phyloP scores from a whole-genome alignment of 1,140 invertebrate species.

The Armadillidium nasatum region DNA sequence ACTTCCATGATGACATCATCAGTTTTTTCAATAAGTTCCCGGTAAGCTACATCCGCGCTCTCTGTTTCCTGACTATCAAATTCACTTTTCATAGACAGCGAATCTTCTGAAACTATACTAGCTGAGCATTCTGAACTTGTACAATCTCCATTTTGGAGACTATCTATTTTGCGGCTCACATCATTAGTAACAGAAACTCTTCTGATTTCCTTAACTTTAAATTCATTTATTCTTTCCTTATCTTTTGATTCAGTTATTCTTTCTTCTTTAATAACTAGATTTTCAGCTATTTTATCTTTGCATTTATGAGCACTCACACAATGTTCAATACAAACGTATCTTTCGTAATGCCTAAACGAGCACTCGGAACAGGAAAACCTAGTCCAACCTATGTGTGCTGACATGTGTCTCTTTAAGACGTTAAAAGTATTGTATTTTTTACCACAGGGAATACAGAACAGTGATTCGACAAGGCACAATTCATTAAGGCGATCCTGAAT shows the following conservation, averaged over 20 bases:
- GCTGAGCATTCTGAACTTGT: neutral
- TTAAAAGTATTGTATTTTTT: slow-evolving; percentile 25
- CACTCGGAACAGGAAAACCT: slow-evolving; percentile 25
- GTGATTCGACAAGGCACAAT: slow-evolving; percentile 18
- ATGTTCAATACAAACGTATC: slow-evolving; percentile 27
- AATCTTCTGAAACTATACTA: neutral
- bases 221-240: slow-evolving; percentile 16
- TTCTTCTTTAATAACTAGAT: slow-evolving; percentile 25
- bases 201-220: neutral
- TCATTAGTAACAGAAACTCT: too few species aligned
- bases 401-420: slow-evolving; percentile 26
- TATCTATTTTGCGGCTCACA: neutral
- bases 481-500: slow-evolving; percentile 21
- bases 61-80: slow-evolving; percentile 7
- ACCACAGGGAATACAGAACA: slow-evolving; percentile 31
- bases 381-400: slow-evolving; percentile 29
- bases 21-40: neutral
- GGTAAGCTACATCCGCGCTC: neutral
- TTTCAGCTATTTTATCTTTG: slow-evolving; percentile 5
- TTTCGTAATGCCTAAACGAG: slow-evolving; percentile 24
- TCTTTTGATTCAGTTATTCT: slow-evolving; percentile 23
- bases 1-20: neutral
- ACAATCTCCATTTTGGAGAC: neutral
- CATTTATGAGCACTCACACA: slow-evolving; percentile 18
- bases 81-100: neutral